Percentiles rank a stretch among this genome's conserved stretches.
Conservation (phyloP, 2,888 invertebrate genomes). For the Rhimphoctona megacephalus region DNA sequence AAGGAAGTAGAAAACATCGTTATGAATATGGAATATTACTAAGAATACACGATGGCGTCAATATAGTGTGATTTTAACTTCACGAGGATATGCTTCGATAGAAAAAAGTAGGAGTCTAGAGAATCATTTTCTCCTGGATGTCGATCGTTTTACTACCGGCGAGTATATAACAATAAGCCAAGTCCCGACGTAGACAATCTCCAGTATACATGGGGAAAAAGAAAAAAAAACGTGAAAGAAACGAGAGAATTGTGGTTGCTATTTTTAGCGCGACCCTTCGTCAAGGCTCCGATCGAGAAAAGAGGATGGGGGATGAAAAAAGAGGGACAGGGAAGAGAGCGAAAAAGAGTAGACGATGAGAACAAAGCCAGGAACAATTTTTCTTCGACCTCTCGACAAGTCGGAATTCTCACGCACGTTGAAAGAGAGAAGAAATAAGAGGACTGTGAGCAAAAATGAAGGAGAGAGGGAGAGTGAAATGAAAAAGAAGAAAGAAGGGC, state of each 20-base stretch:
- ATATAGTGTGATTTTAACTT: not conserved
- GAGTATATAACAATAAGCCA: slow-evolving; percentile 35
- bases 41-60: not conserved
- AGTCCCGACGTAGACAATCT: slow-evolving; percentile 22
- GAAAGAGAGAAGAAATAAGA: slow-evolving; percentile 24
- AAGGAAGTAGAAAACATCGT: not conserved
- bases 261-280: slow-evolving; percentile 55
- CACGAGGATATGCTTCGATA: not conserved
- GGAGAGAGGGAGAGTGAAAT: not conserved
- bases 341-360: slow-evolving; percentile 54
- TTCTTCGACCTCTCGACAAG: slow-evolving; percentile 60
- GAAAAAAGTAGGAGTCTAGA: not conserved
- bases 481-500: slow-evolving; percentile 15
- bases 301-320: slow-evolving; percentile 35
- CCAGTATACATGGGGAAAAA: not conserved
- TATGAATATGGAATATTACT: too few species aligned
- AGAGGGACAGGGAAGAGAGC: slow-evolving; percentile 29
- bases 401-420: slow-evolving; percentile 29
- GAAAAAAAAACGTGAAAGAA: slow-evolving; percentile 9
- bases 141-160: slow-evolving; percentile 26
- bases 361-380: slow-evolving; percentile 57
- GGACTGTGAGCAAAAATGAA: slow-evolving; percentile 9
- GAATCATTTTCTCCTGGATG: slow-evolving; percentile 7
- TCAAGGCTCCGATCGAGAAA: slow-evolving; percentile 43
- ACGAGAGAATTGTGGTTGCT: slow-evolving; percentile 39